Percentiles rank a stretch among this genome's conserved stretches.
These are phyloP conservation scores for Eutolmus rufibarbis DNA, from an alignment of 2,888 invertebrate species.

Conservation along the genomic window DNA sequence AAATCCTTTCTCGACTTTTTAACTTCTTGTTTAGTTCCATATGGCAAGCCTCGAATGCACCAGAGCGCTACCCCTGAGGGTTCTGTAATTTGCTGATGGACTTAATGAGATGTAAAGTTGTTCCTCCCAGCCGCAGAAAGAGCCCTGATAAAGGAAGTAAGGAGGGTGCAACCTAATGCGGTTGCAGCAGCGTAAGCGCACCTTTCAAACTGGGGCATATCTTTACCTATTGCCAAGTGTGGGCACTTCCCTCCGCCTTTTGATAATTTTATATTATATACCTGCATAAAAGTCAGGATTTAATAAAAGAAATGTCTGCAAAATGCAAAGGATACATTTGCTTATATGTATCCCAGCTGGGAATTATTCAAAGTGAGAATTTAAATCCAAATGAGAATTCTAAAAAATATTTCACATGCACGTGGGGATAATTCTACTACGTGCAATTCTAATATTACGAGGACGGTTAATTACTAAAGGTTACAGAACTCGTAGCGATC, in stretches of 20 bases:
- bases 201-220: neutral
- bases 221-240: neutral
- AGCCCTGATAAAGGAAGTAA: neutral
- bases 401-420: neutral
- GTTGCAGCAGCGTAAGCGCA: neutral
- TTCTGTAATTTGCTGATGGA: conserved; percentile 23
- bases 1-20: conserved; percentile 6
- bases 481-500: neutral
- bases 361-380: neutral
- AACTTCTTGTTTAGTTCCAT: neutral
- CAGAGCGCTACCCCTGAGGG: neutral
- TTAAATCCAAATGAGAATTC: neutral
- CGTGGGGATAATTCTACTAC: neutral
- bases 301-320: neutral
- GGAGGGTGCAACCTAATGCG: neutral
- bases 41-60: neutral
- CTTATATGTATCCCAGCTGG: neutral
- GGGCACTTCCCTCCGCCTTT: neutral
- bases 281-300: neutral
- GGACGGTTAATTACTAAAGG: neutral
- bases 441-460: neutral
- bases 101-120: conserved; percentile 33
- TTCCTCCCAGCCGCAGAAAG: neutral
- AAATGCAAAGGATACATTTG: neutral
- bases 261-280: neutral